phyloP scores from a whole-genome alignment of 2,888 invertebrate species.

The Pachliopta kotzebuea region DNA sequence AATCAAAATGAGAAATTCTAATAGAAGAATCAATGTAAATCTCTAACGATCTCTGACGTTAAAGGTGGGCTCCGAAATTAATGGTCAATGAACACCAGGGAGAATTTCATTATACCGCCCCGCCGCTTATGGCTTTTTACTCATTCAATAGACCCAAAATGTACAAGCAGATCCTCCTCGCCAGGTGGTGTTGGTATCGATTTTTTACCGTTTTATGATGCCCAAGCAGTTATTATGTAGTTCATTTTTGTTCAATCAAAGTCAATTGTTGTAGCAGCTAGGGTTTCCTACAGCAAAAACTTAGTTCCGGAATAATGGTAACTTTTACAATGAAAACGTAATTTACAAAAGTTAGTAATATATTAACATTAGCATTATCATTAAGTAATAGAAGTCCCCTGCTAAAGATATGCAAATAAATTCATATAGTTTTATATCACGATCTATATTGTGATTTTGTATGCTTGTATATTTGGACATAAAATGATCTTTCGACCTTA shows the following conservation, averaged over 20 bases:
- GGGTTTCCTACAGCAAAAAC: not conserved
- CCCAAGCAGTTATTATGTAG: slow-evolving; percentile 35
- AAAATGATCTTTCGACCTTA: too few relatives aligned
- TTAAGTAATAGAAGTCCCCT: too few relatives aligned
- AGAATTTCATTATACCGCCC: slow-evolving; percentile 24
- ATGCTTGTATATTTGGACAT: too few relatives aligned
- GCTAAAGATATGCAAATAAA: too few relatives aligned
- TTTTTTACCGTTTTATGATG: slow-evolving; percentile 36
- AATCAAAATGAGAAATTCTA: slow-evolving; percentile 26
- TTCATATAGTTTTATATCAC: too few relatives aligned
- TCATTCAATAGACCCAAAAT: slow-evolving; percentile 23
- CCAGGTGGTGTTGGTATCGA: slow-evolving; percentile 51
- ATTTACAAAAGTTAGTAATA: too few relatives aligned
- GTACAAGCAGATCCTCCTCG: slow-evolving; percentile 37
- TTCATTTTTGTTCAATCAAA: slow-evolving; percentile 7
- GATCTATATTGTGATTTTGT: too few relatives aligned
- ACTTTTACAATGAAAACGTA: too few relatives aligned
- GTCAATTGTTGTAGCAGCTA: not conserved
- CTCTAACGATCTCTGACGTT: not conserved
- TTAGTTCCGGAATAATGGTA: too few relatives aligned
- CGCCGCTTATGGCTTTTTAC: slow-evolving; percentile 26
- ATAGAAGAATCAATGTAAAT: not conserved
- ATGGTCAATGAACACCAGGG: slow-evolving; percentile 25
- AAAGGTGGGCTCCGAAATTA: slow-evolving; percentile 23
- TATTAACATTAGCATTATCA: too few relatives aligned